These are phyloP conservation scores for Damaliscus lunatus DNA, from an alignment of 2,113 vertebrate species.

Conservation along the genomic window DNA sequence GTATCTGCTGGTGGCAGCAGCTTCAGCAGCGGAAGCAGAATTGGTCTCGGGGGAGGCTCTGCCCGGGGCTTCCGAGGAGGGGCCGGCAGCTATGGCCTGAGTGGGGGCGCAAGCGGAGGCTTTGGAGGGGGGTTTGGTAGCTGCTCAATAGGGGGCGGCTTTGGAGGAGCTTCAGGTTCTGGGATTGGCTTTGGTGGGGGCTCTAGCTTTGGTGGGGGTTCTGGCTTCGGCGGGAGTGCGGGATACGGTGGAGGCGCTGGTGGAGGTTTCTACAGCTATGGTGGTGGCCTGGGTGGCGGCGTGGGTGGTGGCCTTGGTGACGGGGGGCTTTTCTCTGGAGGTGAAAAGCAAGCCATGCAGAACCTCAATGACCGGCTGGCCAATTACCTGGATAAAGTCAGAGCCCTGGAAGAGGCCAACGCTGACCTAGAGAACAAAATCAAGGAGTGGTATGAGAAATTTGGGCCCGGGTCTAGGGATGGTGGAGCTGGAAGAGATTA, in stretches of 20 bases:
- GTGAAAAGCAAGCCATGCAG: conserved; percentile 87
- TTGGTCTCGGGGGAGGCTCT: conserved; percentile 50
- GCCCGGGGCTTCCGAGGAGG: conserved; percentile 39
- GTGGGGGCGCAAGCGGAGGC: conserved; percentile 7
- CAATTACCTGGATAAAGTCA: conserved; percentile 84
- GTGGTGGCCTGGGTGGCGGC: not conserved
- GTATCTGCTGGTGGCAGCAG: conserved; percentile 13
- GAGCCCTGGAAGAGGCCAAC: conserved; percentile 85
- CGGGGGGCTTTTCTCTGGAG: conserved; percentile 66
- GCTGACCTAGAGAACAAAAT: conserved; percentile 79
- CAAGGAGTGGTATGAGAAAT: conserved; percentile 75
- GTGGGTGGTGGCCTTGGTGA: conserved; percentile 22
- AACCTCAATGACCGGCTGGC: conserved; percentile 88
- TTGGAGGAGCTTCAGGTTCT: not conserved
- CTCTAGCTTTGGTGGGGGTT: not conserved
- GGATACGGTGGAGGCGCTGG: not conserved
- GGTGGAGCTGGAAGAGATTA: conserved; percentile 72
- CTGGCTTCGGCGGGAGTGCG: not conserved
- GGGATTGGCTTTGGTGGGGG: not conserved
- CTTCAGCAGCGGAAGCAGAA: conserved; percentile 53
- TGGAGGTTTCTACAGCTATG: conserved; percentile 27
- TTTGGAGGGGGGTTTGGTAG: conserved; percentile 45
- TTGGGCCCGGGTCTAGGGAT: conserved; percentile 40
- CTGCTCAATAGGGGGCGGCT: not conserved
- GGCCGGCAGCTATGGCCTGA: conserved; percentile 39